Conservation (phyloP, 92 coral and sea anemone species). For the Porites evermanni region DNA sequence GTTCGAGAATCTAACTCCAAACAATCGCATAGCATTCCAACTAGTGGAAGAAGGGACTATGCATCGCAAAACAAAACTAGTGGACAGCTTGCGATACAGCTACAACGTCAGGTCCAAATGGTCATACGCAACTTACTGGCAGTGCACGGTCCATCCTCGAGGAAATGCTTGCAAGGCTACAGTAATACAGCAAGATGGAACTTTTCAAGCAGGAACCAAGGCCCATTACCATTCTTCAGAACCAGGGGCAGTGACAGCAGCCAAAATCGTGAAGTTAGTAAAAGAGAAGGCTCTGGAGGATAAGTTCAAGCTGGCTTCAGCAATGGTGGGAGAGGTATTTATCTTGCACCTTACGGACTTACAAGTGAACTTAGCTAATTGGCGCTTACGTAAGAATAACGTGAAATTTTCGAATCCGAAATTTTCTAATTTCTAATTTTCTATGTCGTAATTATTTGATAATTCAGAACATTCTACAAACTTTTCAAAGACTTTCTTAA, state of each 20-base stretch:
- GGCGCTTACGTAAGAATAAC: not conserved
- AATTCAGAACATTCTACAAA: not conserved
- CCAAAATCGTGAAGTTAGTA: not conserved
- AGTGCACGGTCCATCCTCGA: not conserved
- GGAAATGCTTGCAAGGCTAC: not conserved
- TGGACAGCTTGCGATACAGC: no score
- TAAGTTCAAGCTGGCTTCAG: conserved; percentile 1
- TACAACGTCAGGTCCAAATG: not conserved
- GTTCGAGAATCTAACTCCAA: no score
- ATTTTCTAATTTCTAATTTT: no score
- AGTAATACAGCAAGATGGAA: not conserved
- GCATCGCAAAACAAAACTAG: no score
- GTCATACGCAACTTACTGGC: not conserved
- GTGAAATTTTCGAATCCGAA: not conserved
- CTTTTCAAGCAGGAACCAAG: not conserved
- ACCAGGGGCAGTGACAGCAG: not conserved
- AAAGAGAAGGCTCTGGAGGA: conserved; percentile 9
- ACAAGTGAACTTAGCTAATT: no score
- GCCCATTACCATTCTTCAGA: not conserved
- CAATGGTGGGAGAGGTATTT: not conserved
- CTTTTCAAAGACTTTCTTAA: no score
- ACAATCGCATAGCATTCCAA: no score
- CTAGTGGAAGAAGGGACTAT: no score
- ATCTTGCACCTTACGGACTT: not conserved
- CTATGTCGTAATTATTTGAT: not conserved